Evolutionary conservation across 1,140 invertebrate species (phyloP).

Genomic region (Drosophila arawakana): DNA sequence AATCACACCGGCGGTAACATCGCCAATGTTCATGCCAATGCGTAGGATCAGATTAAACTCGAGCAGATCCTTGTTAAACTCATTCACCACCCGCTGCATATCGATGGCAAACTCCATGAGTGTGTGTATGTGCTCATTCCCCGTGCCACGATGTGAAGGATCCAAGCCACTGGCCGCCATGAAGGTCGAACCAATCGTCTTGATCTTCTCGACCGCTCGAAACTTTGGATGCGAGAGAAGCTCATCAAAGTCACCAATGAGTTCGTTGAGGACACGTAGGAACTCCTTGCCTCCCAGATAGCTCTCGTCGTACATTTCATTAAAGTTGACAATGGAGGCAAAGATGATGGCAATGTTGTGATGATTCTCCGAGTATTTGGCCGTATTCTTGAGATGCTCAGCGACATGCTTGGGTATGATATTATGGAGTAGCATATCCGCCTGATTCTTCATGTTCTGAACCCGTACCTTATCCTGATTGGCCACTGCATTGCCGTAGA

Average conservation of each 20-base stretch:
- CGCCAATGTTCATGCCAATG: slow-evolving; percentile 93
- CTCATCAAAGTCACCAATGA: slow-evolving; percentile 98
- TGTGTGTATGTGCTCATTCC: slow-evolving; percentile 92
- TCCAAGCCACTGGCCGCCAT: slow-evolving; percentile 98
- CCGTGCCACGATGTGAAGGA: slow-evolving; percentile 88
- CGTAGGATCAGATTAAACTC: slow-evolving; percentile 97
- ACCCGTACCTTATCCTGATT: slow-evolving; percentile 93
- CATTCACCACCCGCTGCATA: slow-evolving; percentile 93
- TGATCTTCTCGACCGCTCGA: slow-evolving; percentile 97
- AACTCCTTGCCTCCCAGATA: slow-evolving; percentile 97
- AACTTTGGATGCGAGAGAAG: slow-evolving; percentile 93
- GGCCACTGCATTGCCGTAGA: slow-evolving; percentile 96
- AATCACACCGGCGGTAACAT: slow-evolving; percentile 97
- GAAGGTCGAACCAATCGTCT: slow-evolving; percentile 98
- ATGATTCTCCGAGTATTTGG: slow-evolving; percentile 98
- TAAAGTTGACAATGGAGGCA: slow-evolving; percentile 97
- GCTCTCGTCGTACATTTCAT: slow-evolving; percentile 98
- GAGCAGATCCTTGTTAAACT: slow-evolving; percentile 94
- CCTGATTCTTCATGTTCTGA: slow-evolving; percentile 96
- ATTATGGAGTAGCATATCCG: slow-evolving; percentile 97
- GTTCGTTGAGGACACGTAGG: slow-evolving; percentile 96
- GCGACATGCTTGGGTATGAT: slow-evolving; percentile 98
- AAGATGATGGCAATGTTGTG: slow-evolving; percentile 97
- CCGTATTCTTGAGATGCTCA: slow-evolving; percentile 95
- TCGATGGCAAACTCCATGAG: slow-evolving; percentile 95